Evolutionary conservation across 2,888 invertebrate species (phyloP), one percentile per base, ranked within the genome.

Genomic region (Lasioglossum malachurum): DNA sequence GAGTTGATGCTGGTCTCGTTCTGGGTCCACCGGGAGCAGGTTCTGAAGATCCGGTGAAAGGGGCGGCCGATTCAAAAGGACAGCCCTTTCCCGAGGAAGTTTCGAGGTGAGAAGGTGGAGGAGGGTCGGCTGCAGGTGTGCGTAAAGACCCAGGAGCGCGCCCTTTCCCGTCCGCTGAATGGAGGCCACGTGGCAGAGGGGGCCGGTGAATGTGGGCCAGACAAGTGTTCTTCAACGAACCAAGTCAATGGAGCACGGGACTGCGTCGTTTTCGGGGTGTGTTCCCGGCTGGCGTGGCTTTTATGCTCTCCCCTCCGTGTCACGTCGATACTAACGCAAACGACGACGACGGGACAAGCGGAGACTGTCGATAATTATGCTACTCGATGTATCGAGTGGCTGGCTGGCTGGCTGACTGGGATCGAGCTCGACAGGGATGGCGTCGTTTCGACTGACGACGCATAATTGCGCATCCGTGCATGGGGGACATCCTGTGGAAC

Each of bases 161-260:
- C 86, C 88, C 88, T 88, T 87, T 80, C 76, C 80, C 84, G 83
- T 76, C 75, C 81, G 67, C 86, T 91, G 92, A 89, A 91, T 88
- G 89, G 90, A 89, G 86, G 90, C 91, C 92, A 90, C 90, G 90
- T 84, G 88, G 86, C 84, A 76, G 74, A 83, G 85, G 82, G 84
- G 81, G 85, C 85, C 82, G 86, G 88, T 71, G 90, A 91, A 92
- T 91, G 88, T 92, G 92, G 91, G 90, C 86, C 92, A 89, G 82
- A 91, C 90, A 89, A 92, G 87, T 90, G 92, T 92, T 91, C 93
- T 92, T 92, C 90, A 85, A 69, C 75, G 87, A 92, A 91, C 82
- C 88, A 89, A 92, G 92, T 93, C 92, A 93, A 93, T 92, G 92
- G 90, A 91, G 90, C 90, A 82, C 72, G 67, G 31, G 49, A 73